Evolutionary conservation across 2,888 invertebrate species (phyloP).

Genomic region (Pecten maximus): DNA sequence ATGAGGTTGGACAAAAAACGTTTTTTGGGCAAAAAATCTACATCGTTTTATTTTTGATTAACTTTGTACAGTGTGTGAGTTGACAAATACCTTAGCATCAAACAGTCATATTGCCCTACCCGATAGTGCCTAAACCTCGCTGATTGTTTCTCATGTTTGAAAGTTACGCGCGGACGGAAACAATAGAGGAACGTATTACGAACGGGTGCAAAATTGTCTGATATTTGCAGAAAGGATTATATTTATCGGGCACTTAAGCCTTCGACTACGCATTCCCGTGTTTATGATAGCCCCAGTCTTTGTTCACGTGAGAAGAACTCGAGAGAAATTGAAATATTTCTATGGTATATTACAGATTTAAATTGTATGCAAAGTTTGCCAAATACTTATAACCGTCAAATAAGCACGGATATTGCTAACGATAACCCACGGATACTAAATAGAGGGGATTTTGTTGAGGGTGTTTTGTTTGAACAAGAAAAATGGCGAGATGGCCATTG

Average conservation of each 20-base stretch:
- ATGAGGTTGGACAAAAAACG: too few species aligned
- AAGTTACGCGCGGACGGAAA: background rate
- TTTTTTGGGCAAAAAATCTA: background rate
- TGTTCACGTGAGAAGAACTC: conserved; percentile 2
- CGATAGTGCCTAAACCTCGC: background rate
- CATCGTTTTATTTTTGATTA: background rate
- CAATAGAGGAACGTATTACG: background rate
- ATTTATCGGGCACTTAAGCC: background rate
- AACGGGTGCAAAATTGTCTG: background rate
- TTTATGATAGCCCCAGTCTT: background rate
- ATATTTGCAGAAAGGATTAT: conserved; percentile 21
- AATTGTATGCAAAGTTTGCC: conserved; percentile 30
- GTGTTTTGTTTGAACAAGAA: conserved; percentile 27
- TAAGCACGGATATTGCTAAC: background rate
- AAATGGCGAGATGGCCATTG: background rate
- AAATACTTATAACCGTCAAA: conserved; percentile 25
- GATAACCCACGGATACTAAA: background rate
- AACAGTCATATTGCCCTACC: background rate
- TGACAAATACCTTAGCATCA: background rate
- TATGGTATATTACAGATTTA: conserved; percentile 21
- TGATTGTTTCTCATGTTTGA: background rate
- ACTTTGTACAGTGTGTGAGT: background rate
- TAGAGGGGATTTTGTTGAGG: background rate
- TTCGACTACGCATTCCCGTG: background rate
- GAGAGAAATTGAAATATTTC: conserved; percentile 7